phyloP scores from a whole-genome alignment of 2,797 vertebrate species.

The Poeciliopsis gracilis region DNA sequence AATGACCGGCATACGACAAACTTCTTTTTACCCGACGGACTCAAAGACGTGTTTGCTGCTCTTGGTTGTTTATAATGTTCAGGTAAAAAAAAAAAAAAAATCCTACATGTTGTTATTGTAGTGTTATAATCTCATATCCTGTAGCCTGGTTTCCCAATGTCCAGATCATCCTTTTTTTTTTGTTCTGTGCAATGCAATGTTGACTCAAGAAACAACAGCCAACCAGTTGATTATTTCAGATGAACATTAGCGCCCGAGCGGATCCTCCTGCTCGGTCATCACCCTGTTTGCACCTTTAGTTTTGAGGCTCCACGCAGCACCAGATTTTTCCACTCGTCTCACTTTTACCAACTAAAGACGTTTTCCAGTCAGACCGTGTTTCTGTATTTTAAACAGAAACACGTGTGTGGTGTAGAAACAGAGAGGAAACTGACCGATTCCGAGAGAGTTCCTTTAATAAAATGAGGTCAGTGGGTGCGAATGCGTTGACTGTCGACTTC shows the following conservation, averaged over 20 bases:
- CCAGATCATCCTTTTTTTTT: conserved; percentile 19
- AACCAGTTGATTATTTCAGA: conserved; percentile 10
- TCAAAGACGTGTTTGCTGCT: conserved; percentile 51
- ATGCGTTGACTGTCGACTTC: conserved; percentile 37
- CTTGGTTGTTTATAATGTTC: conserved; percentile 44
- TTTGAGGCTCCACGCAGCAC: conserved; percentile 18
- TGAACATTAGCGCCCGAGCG: background rate
- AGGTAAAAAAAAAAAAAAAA: conserved; percentile 9
- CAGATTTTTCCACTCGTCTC: conserved; percentile 19
- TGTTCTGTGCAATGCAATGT: conserved; percentile 6
- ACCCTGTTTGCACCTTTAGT: conserved; percentile 25
- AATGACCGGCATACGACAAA: conserved; percentile 21
- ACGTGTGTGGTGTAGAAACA: conserved; percentile 6
- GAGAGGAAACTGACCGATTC: conserved; percentile 11
- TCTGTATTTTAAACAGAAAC: conserved; percentile 8
- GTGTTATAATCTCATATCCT: conserved; percentile 42
- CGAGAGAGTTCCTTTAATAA: conserved; percentile 42
- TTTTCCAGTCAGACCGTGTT: conserved; percentile 17
- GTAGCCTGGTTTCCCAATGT: conserved; percentile 36
- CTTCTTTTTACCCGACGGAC: conserved; percentile 14
- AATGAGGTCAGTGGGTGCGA: conserved; percentile 19
- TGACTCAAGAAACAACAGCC: conserved; percentile 22
- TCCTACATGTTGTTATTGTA: conserved; percentile 41
- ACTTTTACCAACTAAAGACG: conserved; percentile 35
- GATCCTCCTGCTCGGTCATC: background rate